Conservation (phyloP, 1,140 invertebrate species). For the Coenobita brevimanus region DNA sequence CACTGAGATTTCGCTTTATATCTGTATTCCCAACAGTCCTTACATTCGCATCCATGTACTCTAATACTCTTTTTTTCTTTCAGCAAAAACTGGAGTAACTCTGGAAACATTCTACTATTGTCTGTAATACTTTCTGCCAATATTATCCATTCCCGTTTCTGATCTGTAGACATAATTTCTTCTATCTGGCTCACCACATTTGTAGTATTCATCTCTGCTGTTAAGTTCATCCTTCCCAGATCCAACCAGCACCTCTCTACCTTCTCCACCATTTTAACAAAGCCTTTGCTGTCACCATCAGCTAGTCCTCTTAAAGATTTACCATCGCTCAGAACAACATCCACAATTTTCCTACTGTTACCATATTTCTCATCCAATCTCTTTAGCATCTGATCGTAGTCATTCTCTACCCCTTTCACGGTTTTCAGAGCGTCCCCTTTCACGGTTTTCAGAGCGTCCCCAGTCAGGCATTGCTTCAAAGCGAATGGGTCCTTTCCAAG, state of each 20-base stretch:
- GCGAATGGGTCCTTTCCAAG: conserved; percentile 14
- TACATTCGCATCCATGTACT: too few relatives aligned
- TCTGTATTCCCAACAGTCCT: conserved; percentile 3
- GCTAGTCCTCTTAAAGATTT: conserved; percentile 3
- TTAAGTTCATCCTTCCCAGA: conserved; percentile 17
- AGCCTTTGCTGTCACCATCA: conserved; percentile 18
- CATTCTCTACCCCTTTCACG: conserved; percentile 27
- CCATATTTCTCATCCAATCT: conserved; percentile 20
- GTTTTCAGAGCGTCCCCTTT: neutral
- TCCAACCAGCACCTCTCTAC: conserved; percentile 30
- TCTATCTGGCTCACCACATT: neutral
- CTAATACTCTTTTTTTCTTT: neutral
- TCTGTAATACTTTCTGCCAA: neutral
- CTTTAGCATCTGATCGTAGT: conserved; percentile 4
- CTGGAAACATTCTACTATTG: neutral
- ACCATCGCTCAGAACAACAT: neutral
- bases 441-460: neutral
- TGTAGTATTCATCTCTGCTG: conserved; percentile 14
- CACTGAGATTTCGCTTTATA: neutral
- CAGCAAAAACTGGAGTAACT: neutral
- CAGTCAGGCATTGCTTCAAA: neutral
- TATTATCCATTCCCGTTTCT: conserved; percentile 20
- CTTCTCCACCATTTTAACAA: conserved; percentile 26
- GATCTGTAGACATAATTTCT: neutral
- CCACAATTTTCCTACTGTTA: neutral